These are phyloP conservation scores for Petrolisthes cinctipes DNA, from an alignment of 2,888 invertebrate genomes.

Conservation along the genomic window DNA sequence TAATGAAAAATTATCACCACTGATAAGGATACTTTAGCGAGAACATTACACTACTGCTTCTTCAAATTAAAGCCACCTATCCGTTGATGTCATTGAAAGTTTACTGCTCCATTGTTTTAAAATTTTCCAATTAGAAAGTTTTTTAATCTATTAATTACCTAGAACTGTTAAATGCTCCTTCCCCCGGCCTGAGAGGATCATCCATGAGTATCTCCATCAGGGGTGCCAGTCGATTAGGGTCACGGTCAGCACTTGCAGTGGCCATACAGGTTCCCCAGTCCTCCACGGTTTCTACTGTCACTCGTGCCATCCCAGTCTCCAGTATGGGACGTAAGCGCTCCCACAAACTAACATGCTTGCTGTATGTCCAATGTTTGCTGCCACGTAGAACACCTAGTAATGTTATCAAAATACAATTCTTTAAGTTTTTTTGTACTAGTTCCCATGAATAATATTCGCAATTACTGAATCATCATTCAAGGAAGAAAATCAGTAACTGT, in stretches of 20 bases:
- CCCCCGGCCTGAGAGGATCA: conserved; percentile 74
- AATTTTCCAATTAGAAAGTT: neutral
- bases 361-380: conserved; percentile 83
- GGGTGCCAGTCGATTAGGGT: conserved; percentile 78
- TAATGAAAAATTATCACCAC: no score
- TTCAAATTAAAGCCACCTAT: neutral
- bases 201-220: conserved; percentile 79
- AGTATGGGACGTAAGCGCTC: conserved; percentile 77
- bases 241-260: conserved; percentile 77
- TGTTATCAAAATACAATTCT: neutral
- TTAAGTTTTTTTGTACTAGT: no score
- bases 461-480: no score
- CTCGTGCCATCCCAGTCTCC: conserved; percentile 75
- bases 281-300: conserved; percentile 79
- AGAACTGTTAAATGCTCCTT: conserved; percentile 71
- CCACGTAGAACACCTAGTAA: conserved; percentile 80
- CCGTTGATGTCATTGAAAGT: neutral
- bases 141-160: conserved; percentile 67
- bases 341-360: conserved; percentile 77
- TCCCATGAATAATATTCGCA: no score
- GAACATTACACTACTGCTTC: neutral
- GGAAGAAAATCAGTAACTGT: no score
- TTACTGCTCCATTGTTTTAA: neutral
- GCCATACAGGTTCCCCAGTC: conserved; percentile 83
- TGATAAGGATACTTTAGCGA: neutral